phyloP scores from a whole-genome alignment of 37 sponge, comb jelly and placozoan genomes.

The Ianthella basta region DNA sequence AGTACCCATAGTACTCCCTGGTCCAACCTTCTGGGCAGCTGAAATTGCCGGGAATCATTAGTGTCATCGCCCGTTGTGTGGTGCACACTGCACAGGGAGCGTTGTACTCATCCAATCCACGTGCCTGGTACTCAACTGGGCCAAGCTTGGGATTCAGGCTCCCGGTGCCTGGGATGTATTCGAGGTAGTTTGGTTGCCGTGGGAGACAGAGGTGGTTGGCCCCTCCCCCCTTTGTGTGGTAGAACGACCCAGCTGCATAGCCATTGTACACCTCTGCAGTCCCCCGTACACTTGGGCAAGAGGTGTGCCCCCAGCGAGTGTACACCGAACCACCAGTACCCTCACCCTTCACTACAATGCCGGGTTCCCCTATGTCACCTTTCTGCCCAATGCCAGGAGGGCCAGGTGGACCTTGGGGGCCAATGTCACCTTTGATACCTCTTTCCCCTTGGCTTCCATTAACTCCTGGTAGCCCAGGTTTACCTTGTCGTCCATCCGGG shows the following conservation, averaged over 20 bases:
- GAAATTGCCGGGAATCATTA: constrained; percentile 1
- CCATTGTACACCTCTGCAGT: background rate
- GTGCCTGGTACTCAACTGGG: constrained; percentile 15
- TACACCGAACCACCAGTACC: background rate
- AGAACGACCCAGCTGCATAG: constrained; percentile 22
- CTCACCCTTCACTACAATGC: too few species aligned
- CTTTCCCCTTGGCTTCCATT: constrained; percentile 3
- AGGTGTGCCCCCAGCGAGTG: constrained; percentile 23
- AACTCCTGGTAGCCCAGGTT: constrained; percentile 1
- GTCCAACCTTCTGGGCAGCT: background rate
- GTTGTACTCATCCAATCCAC: background rate
- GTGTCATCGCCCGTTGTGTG: background rate
- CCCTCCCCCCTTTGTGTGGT: constrained; percentile 7
- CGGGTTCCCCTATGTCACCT: too few species aligned
- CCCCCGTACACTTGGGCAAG: constrained; percentile 4
- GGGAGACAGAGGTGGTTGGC: constrained; percentile 31
- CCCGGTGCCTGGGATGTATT: too few species aligned
- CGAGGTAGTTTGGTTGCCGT: constrained; percentile 5
- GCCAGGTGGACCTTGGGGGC: background rate
- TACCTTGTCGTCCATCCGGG: background rate
- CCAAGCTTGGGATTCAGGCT: background rate
- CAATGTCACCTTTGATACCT: background rate
- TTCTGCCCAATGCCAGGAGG: constrained; percentile 13
- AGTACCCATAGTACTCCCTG: constrained; percentile 22
- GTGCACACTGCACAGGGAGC: constrained; percentile 21